Evolutionary conservation across 2,888 invertebrate genomes (phyloP).

Genomic region (Cryptocheilus praepositus): DNA sequence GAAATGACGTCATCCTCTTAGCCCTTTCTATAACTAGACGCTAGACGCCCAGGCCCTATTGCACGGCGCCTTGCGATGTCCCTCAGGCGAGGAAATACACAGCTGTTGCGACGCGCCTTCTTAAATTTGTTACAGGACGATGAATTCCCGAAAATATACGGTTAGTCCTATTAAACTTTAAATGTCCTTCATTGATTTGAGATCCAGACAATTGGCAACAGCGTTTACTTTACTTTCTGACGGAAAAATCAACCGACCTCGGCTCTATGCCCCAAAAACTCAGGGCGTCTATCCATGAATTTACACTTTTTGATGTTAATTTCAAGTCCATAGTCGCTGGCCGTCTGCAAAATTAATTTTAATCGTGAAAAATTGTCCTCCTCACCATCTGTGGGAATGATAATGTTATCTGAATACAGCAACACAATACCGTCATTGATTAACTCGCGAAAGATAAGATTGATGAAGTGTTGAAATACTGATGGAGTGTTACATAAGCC

Average conservation of each 20-base stretch:
- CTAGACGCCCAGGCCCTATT: too few relatives aligned
- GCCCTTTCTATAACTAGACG: too few relatives aligned
- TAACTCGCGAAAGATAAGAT: background rate
- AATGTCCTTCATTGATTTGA: background rate
- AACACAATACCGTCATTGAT: background rate
- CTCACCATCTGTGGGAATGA: background rate
- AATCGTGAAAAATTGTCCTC: background rate
- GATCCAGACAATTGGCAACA: background rate
- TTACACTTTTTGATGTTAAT: constrained; percentile 6
- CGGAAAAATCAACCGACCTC: background rate
- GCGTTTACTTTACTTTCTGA: background rate
- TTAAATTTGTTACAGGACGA: too few relatives aligned
- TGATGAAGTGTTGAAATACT: background rate
- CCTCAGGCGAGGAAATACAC: too few relatives aligned
- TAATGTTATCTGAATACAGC: constrained; percentile 3
- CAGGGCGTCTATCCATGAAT: background rate
- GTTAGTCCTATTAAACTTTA: constrained; percentile 2
- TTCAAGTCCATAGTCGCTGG: background rate
- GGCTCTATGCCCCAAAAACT: background rate
- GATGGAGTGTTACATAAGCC: background rate
- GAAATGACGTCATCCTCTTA: too few relatives aligned
- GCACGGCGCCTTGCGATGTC: too few relatives aligned
- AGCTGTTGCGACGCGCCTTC: too few relatives aligned
- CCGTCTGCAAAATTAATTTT: background rate
- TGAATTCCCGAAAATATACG: constrained; percentile 7